Evolutionary conservation across 2,888 invertebrate genomes (phyloP).

Genomic region (Ophion ellenae): DNA sequence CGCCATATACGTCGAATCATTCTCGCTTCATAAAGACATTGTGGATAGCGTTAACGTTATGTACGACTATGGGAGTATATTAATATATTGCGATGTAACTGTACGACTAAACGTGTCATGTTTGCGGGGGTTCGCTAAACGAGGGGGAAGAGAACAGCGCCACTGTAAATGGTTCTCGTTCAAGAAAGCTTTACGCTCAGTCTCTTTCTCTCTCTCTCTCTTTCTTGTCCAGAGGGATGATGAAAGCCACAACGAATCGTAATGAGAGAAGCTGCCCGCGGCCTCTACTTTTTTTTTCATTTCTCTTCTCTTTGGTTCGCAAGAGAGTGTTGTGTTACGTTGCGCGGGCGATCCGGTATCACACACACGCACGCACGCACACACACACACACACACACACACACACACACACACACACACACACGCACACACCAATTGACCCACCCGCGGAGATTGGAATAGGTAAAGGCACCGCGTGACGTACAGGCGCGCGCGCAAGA

Average conservation of each 20-base stretch:
- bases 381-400: background rate
- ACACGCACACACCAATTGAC: conserved; percentile 69
- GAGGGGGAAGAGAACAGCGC: conserved; percentile 61
- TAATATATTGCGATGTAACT: background rate
- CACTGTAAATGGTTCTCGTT: conserved; percentile 48
- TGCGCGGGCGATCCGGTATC: conserved; percentile 70
- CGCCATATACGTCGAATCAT: background rate
- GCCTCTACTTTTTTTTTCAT: conserved; percentile 61
- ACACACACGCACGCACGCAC: background rate
- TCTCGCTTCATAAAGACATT: background rate
- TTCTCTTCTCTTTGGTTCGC: conserved; percentile 24
- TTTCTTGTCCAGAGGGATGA: conserved; percentile 63
- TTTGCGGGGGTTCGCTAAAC: conserved; percentile 50
- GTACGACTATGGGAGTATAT: background rate
- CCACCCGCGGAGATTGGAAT: conserved; percentile 71
- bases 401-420: background rate
- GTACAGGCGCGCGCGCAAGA: conserved; percentile 43
- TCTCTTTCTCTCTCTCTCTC: conserved; percentile 27
- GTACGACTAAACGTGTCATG: conserved; percentile 35
- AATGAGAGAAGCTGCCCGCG: conserved; percentile 76
- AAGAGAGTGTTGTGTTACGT: conserved; percentile 72
- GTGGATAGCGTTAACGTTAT: background rate
- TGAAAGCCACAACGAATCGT: conserved; percentile 79
- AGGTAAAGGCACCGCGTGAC: conserved; percentile 65
- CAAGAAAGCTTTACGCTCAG: conserved; percentile 11